Conservation (phyloP, 1,140 invertebrate species). For the Lordiphosa clarofinis region DNA sequence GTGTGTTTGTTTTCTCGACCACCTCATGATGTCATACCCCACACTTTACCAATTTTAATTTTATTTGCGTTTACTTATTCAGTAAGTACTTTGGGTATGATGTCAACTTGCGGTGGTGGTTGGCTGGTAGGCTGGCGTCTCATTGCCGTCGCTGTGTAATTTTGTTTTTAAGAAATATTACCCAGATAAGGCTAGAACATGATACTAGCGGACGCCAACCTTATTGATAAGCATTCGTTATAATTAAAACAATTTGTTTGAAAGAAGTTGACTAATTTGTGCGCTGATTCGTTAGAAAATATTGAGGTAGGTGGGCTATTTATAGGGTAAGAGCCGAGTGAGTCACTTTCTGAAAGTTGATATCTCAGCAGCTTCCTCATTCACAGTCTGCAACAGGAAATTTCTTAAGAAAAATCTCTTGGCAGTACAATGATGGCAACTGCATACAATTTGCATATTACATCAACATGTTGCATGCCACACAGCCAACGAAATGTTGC, state of each 20-base stretch:
- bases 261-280: slow-evolving; percentile 38
- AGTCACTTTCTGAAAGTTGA: neutral
- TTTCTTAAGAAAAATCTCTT: slow-evolving; percentile 32
- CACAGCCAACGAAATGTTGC: slow-evolving; percentile 33
- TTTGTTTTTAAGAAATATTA: slow-evolving; percentile 25
- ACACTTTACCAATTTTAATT: slow-evolving; percentile 53
- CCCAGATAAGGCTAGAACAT: slow-evolving; percentile 18
- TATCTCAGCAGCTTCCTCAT: slow-evolving; percentile 6
- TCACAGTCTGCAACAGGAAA: slow-evolving; percentile 2
- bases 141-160: slow-evolving; percentile 29
- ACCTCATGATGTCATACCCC: slow-evolving; percentile 41
- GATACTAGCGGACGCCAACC: slow-evolving; percentile 8
- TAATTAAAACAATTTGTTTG: slow-evolving; percentile 32
- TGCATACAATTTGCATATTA: slow-evolving; percentile 52
- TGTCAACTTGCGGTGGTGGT: slow-evolving; percentile 42
- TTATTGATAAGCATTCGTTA: slow-evolving; percentile 29
- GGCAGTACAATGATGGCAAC: slow-evolving; percentile 31
- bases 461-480: slow-evolving; percentile 56
- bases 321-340: slow-evolving; percentile 12
- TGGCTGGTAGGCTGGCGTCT: slow-evolving; percentile 23
- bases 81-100: slow-evolving; percentile 27
- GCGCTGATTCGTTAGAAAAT: slow-evolving; percentile 26
- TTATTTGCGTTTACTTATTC: slow-evolving; percentile 33
- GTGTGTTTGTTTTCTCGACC: slow-evolving; percentile 12
- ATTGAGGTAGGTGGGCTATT: slow-evolving; percentile 49